Evolutionary conservation across 2,113 vertebrate species (phyloP).

Genomic region (Equus przewalskii): DNA sequence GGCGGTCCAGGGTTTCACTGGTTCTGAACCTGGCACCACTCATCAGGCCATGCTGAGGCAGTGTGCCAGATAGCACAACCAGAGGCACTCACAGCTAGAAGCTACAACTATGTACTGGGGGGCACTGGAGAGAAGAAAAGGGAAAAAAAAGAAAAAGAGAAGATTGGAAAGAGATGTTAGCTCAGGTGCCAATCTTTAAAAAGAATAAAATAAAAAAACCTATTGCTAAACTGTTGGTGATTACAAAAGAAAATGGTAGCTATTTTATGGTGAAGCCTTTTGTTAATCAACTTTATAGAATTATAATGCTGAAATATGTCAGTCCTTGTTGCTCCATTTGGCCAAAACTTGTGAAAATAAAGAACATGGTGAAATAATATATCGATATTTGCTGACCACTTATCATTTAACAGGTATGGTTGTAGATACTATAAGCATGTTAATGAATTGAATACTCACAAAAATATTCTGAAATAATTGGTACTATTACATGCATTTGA

Average conservation of each 20-base stretch:
- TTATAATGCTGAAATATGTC: neutral
- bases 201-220: neutral
- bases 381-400: neutral
- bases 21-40: no score
- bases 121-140: no score
- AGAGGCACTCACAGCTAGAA: no score
- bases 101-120: no score
- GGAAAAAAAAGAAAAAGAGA: no score
- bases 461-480: neutral
- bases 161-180: no score
- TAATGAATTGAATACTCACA: neutral
- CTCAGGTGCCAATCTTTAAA: no score
- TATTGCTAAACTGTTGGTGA: neutral
- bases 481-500: neutral
- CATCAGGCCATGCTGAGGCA: no score
- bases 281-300: neutral
- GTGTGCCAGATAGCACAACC: no score
- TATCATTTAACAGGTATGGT: rapidly evolving
- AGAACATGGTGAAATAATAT: neutral
- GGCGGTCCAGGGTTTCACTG: no score
- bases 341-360: neutral
- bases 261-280: neutral
- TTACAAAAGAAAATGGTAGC: neutral
- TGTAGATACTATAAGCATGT: neutral
- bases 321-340: neutral